A percentile compares a stretch with the other conserved stretches of the same genome.
Evolutionary conservation across 2,113 vertebrate genomes (phyloP).

Genomic region (Cynoglossus semilaevis): DNA sequence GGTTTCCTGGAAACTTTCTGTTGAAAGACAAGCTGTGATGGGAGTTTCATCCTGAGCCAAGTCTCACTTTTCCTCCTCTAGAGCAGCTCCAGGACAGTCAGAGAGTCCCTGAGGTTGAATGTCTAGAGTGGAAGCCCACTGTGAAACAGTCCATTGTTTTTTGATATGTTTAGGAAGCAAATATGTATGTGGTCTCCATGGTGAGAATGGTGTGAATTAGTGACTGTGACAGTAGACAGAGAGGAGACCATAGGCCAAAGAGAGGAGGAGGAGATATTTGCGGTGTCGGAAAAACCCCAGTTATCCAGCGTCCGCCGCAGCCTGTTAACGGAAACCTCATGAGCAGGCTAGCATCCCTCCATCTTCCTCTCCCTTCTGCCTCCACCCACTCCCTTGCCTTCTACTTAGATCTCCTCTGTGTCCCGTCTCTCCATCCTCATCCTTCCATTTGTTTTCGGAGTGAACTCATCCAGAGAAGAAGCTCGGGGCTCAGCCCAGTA

Average conservation of each 20-base stretch:
- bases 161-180: conserved; percentile 24
- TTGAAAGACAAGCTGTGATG: conserved; percentile 40
- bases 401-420: conserved; percentile 20
- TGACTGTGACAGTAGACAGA: conserved; percentile 53
- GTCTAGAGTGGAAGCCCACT: conserved; percentile 35
- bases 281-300: conserved; percentile 47
- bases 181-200: conserved; percentile 45
- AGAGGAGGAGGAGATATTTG: conserved; percentile 29
- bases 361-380: conserved; percentile 20
- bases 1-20: conserved; percentile 14
- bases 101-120: conserved; percentile 18
- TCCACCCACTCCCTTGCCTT: neutral
- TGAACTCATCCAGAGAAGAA: conserved; percentile 43
- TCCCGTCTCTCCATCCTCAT: conserved; percentile 24
- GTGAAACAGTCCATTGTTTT: conserved; percentile 38
- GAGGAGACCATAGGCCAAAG: conserved; percentile 19
- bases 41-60: conserved; percentile 46
- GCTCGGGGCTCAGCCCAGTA: conserved; percentile 19
- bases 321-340: conserved; percentile 63
- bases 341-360: conserved; percentile 28
- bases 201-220: conserved; percentile 42
- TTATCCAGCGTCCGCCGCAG: conserved; percentile 49
- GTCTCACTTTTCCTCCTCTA: conserved; percentile 12
- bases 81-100: conserved; percentile 18
- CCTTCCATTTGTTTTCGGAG: conserved; percentile 35